These are phyloP conservation scores for Tamias sibiricus DNA, from an alignment of 2,113 vertebrate species.

Conservation along the genomic window DNA sequence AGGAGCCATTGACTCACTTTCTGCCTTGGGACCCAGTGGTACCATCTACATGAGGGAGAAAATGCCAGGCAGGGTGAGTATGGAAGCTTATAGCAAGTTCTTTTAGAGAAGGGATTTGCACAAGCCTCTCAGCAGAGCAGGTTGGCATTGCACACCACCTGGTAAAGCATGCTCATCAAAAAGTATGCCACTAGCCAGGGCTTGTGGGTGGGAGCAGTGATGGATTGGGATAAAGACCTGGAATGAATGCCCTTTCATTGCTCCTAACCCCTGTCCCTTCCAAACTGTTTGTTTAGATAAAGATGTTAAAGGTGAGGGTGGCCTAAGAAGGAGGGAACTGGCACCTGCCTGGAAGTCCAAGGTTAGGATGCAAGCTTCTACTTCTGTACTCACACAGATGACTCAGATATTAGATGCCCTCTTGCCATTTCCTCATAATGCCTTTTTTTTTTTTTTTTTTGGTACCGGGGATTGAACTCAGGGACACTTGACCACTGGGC, in stretches of 20 bases:
- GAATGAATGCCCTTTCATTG: neutral
- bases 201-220: neutral
- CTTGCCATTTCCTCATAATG: neutral
- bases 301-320: neutral
- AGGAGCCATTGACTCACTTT: conserved; percentile 65
- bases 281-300: neutral
- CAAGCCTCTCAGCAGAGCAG: neutral
- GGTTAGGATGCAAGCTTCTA: neutral
- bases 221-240: neutral
- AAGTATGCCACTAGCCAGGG: too few relatives aligned
- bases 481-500: too few relatives aligned
- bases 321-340: neutral
- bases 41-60: conserved; percentile 58
- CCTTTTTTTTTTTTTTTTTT: too few relatives aligned
- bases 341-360: neutral
- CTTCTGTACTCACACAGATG: neutral
- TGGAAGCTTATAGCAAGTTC: neutral
- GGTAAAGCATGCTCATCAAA: neutral
- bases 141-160: neutral
- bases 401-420: neutral
- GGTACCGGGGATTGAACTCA: too few relatives aligned
- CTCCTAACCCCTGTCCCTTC: neutral
- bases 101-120: neutral
- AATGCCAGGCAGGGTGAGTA: conserved; percentile 9
- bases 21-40: conserved; percentile 71